A percentile compares a stretch with the other conserved stretches of the same genome.
Conservation (phyloP, 2,888 invertebrate genomes). For the Andrena bicolor region DNA sequence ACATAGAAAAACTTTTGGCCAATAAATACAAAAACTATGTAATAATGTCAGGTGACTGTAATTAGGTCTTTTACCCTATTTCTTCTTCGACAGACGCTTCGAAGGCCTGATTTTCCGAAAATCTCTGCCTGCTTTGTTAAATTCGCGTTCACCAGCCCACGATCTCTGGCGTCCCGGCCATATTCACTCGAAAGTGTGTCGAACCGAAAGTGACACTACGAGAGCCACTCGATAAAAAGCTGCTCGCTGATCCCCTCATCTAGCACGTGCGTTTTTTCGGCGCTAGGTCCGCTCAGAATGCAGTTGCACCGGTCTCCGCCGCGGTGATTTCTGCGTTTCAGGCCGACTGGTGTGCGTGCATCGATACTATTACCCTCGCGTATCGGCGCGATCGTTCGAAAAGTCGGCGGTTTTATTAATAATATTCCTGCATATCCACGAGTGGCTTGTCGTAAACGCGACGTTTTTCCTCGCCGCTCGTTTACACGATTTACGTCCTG, state of each 20-base stretch:
- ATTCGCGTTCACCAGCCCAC: constrained; percentile 28
- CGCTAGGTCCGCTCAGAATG: constrained; percentile 54
- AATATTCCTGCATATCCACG: constrained; percentile 17
- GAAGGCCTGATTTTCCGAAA: neutral
- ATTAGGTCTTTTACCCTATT: neutral
- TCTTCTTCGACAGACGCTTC: neutral
- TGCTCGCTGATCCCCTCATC: constrained; percentile 35
- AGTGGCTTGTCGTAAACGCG: neutral
- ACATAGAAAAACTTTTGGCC: too few relatives aligned
- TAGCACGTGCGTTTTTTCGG: constrained; percentile 51
- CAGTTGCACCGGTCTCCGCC: constrained; percentile 60
- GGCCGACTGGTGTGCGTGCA: constrained; percentile 23
- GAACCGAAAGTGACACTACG: constrained; percentile 57
- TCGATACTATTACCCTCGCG: constrained; percentile 47
- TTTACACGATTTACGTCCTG: constrained; percentile 44
- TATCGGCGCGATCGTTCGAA: constrained; percentile 25
- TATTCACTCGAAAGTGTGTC: constrained; percentile 54
- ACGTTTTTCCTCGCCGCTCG: neutral
- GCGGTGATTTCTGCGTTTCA: constrained; percentile 42
- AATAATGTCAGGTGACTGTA: too few relatives aligned
- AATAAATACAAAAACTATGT: too few relatives aligned
- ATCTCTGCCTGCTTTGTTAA: neutral
- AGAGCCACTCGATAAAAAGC: constrained; percentile 46
- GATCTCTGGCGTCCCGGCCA: constrained; percentile 17
- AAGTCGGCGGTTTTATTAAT: constrained; percentile 42